Base-by-base conservation (phyloP, 2,888 invertebrate species). In the Megastigmus dorsalis region DNA sequence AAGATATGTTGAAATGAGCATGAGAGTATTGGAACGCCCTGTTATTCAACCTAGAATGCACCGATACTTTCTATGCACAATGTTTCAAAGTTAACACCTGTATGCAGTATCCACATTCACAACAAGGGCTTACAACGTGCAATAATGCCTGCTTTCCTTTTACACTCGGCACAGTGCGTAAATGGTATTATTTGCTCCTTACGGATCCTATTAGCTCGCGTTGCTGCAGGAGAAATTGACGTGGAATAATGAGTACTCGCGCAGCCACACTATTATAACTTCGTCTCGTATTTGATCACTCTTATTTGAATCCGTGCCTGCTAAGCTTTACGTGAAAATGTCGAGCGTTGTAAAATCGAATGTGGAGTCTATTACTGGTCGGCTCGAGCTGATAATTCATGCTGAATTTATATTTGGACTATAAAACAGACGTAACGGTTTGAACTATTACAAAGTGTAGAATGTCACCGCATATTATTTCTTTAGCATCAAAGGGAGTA, bases 121-220 rank as follows among this genome's bases (percentile, higher is more conserved):
- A 28, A 43, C 41, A 30, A 62, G n/a, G 26, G 15, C 66, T 54
- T 54, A n/a, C n/a, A 54, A 54, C 43, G 63, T 63, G 66, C 54
- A 41, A 54, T 52, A 66, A 66, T 54, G 28, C 7, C 54, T 20
- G 66, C 54, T 66, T 66, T 66, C 66, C 66, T 66, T 66, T 54
- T 66, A 66, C 28, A 54, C 41, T 28, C 30, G 13, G 50, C 45
- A 1, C 50, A n/a, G 28, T 9, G 33, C 45, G 33, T 63, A 63
- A 63, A 63, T 36, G 48, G 50, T 50, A 63, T 41, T 62, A 62
- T 62, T 45, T 28, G 13, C 20, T 45, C 13, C 50, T 50, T 63
- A 63, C 48, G 36, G 10, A 50, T 48, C 23, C 48, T 50, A 33
- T n/a, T 23, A 7, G 2, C 9, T n/a, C 6, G 62, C 3, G n/a